Conservation (phyloP, 2,113 vertebrate species). For the Aviceda subcristata region DNA sequence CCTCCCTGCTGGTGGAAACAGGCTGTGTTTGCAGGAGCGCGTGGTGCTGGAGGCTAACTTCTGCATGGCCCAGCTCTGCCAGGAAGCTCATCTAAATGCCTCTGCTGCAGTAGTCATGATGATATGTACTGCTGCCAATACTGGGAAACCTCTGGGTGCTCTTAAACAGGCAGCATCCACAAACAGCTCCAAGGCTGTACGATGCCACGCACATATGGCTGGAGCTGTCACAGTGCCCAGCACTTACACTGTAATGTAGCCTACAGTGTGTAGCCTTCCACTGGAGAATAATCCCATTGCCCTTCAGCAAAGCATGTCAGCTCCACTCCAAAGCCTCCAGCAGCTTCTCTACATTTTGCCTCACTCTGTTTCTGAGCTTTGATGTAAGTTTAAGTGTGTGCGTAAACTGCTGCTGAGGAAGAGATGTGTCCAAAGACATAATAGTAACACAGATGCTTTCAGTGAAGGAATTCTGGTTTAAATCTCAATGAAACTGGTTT, state of each 20-base stretch:
- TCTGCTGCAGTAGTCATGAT: neutral
- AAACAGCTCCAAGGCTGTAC: neutral
- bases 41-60: neutral
- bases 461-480: neutral
- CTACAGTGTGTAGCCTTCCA: fast-evolving
- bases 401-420: neutral
- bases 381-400: neutral
- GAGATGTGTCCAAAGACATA: neutral
- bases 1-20: neutral
- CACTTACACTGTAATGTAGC: neutral
- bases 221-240: neutral
- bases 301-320: neutral
- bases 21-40: neutral
- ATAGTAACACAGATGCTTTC: neutral
- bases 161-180: neutral
- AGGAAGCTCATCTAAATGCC: neutral
- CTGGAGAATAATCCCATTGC: neutral
- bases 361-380: neutral
- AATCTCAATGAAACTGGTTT: neutral
- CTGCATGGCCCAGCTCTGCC: neutral
- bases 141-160: neutral
- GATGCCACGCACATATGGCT: neutral
- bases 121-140: fast-evolving
- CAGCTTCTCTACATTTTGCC: neutral
- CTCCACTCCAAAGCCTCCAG: neutral